Base-by-base conservation (phyloP, 2,888 invertebrate species). In the Phortica okadai region DNA sequence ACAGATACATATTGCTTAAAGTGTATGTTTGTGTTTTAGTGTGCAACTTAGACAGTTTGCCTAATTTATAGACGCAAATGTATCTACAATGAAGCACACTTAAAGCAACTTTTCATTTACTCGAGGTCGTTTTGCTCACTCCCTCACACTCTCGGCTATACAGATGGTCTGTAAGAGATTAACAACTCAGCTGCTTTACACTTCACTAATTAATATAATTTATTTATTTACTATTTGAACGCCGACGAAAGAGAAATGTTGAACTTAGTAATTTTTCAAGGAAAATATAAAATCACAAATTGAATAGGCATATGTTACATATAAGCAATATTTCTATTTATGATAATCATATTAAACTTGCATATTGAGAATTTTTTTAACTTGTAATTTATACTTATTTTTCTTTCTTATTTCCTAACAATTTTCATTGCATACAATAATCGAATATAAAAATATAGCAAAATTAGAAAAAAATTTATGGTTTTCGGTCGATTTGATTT, bases 161-260 rank as follows among this genome's bases (percentile, higher is more conserved):
- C 59, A 59, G 21, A 59, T 59, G 4, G 59, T 59, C 59, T 59
- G 10, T 2, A 11, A 50, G 8, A 50, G 50, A 50, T 50, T 50
- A 50, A 14, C 10, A 50, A 50, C 14, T 62, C 67, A 16, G 21
- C 69, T 25, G 45, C 45, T 69, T 45, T 54, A 64, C 76, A 64
- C 80, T 81, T 81, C 82, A 84, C 84, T 83, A 83, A 85, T 87
- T 85, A 87, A 87, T 87, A 84, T 80, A 84, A 84, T 78, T 81
- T 79, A 87, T 84, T 56, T 56, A 78, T 77, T 25, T 62, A 21
- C 5, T 56, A n/a, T 80, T 76, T 78, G 81, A 25, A 6, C 21
- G 86, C 83, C 82, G 84, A 21, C 21, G 21, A 21, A 21, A 21
- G 21, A 21, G 0, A 1, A 21, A 21, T 21, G 21, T 21, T 21